phyloP scores from a whole-genome alignment of 2,888 invertebrate species.

The Dryobota labecula region DNA sequence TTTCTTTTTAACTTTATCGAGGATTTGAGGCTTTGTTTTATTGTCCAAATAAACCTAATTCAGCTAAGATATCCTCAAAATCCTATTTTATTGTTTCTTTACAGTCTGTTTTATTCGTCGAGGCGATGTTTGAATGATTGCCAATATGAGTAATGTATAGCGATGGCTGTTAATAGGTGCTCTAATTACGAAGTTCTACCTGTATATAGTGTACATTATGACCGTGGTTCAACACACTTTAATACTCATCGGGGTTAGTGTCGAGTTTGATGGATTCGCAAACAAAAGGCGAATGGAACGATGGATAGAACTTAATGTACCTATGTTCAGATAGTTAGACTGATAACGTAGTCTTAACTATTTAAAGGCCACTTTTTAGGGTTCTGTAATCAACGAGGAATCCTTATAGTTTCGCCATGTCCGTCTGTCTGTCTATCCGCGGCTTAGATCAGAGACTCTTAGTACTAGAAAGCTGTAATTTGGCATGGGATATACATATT shows the following conservation, averaged over 20 bases:
- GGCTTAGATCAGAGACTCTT: too few species aligned
- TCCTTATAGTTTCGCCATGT: too few species aligned
- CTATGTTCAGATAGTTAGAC: background rate
- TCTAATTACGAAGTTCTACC: constrained; percentile 36
- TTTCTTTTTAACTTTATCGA: background rate
- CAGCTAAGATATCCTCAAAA: constrained; percentile 5
- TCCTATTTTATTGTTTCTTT: constrained; percentile 46
- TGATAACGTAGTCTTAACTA: background rate
- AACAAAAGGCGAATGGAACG: constrained; percentile 15
- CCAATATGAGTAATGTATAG: constrained; percentile 43
- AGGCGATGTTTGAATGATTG: constrained; percentile 42
- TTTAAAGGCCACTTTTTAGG: background rate
- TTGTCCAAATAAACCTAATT: constrained; percentile 36
- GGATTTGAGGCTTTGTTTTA: constrained; percentile 28
- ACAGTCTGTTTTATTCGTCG: constrained; percentile 35
- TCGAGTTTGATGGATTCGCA: constrained; percentile 13
- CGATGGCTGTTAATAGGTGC: constrained; percentile 22
- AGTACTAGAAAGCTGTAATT: too few species aligned
- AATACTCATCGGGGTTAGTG: constrained; percentile 19
- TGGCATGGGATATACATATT: too few species aligned
- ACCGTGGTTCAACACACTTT: constrained; percentile 5
- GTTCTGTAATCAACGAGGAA: too few species aligned
- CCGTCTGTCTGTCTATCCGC: too few species aligned
- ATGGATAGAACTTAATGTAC: background rate
- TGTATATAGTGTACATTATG: background rate